Base-by-base conservation (phyloP, 2,797 vertebrate species). In the Sternotherus odoratus region DNA sequence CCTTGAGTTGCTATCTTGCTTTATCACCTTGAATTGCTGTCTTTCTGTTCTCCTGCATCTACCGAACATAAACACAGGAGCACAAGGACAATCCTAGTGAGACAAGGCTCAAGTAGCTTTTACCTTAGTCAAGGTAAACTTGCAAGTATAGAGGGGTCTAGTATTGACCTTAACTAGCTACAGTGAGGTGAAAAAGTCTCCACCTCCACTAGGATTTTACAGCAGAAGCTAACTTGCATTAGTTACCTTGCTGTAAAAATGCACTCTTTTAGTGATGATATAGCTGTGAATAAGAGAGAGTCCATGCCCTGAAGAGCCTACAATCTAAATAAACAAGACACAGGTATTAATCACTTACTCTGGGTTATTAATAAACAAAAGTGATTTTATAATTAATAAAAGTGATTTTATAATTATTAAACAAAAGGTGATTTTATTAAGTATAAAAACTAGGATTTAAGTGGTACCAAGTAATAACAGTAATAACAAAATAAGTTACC, bases 101-200 rank as follows among this genome's bases (percentile, higher is more conserved):
- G 39, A 21, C 53, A 30, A 46, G 28, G 26, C 3, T 17, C 5
- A 19, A 28, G 15, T 46, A 7, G 12, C 16, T 50, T 56, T 9
- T 0, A 0, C 19, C 57, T 28, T n/a, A 28, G 39, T 74, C 12
- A 7, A 74, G 69, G 39, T 74, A 28, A 46, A 46, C 43, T 75
- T 28, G 24, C 36, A 23, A 6, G n/a, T 23, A 26, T 2, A 12
- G 4, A 39, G 74, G 7, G 12, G 5, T 0, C 0, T 5, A 8
- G 23, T 3, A 6, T 11, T 85, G 49, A 16, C 12, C 2, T 0
- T 1, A 0, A 0, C 3, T 51, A 88, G 54, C 43, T 86, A 49
- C 13, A 49, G 17, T 13, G 69, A 50, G 72, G 66, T 88, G 15
- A 33, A 78, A 82, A 36, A 21, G 5, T 39, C 60, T 69, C 7